Evolutionary conservation across 2,113 vertebrate species (phyloP).

Genomic region (Toxotes chatareus): DNA sequence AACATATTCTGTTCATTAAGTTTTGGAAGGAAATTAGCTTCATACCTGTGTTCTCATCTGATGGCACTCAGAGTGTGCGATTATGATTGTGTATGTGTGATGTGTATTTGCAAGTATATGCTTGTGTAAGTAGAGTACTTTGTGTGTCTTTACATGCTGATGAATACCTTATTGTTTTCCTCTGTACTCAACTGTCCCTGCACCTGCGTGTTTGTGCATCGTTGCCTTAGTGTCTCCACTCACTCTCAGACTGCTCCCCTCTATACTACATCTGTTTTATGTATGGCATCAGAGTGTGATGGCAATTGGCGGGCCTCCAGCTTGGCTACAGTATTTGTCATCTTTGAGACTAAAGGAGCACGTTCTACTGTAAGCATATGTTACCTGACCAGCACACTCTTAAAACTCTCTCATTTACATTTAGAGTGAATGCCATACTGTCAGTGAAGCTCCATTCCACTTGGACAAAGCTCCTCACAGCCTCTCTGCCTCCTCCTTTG

Average conservation of each 20-base stretch:
- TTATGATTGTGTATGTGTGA: neutral
- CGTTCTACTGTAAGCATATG: slow-evolving; percentile 65
- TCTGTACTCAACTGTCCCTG: slow-evolving; percentile 3
- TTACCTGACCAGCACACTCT: slow-evolving; percentile 77
- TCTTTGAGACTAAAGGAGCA: slow-evolving; percentile 67
- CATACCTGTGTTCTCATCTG: slow-evolving; percentile 28
- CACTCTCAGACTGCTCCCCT: neutral
- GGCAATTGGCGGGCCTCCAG: slow-evolving; percentile 28
- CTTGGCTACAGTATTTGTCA: slow-evolving; percentile 68
- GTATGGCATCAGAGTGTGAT: slow-evolving; percentile 39
- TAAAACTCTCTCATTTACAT: slow-evolving; percentile 86
- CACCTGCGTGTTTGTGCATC: neutral
- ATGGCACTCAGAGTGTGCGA: slow-evolving; percentile 2
- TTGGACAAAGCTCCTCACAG: slow-evolving; percentile 73
- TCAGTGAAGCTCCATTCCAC: slow-evolving; percentile 67
- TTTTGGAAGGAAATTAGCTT: neutral
- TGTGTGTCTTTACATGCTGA: slow-evolving; percentile 17
- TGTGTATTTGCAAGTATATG: slow-evolving; percentile 13
- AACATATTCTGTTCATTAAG: no score
- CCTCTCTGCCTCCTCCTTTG: slow-evolving; percentile 64
- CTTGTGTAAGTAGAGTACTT: slow-evolving; percentile 20
- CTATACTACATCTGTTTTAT: slow-evolving; percentile 26
- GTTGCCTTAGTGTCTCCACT: slow-evolving; percentile 17
- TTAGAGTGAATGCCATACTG: slow-evolving; percentile 85
- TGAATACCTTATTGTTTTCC: slow-evolving; percentile 29